phyloP scores from a whole-genome alignment of 2,888 invertebrate species.

The Oithona nana region DNA sequence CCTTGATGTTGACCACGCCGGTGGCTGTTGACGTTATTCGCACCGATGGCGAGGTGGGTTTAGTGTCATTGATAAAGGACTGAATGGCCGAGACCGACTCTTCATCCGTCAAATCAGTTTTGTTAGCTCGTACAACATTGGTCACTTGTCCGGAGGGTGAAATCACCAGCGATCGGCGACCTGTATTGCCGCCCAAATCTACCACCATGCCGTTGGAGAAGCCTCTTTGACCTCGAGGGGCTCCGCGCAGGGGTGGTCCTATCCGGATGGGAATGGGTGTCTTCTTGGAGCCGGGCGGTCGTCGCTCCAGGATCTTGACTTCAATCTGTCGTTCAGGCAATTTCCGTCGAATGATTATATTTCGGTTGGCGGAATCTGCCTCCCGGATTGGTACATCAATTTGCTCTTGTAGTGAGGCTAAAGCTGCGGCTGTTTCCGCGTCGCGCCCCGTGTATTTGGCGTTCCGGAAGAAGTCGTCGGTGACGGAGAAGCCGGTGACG shows the following conservation, averaged over 20 bases:
- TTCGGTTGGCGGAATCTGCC: neutral
- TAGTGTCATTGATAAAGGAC: constrained; percentile 9
- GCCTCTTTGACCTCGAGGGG: neutral
- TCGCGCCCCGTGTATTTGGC: neutral
- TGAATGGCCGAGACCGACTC: constrained; percentile 15
- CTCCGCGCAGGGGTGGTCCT: neutral
- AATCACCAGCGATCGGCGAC: neutral
- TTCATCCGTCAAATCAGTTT: neutral
- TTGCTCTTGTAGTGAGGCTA: neutral
- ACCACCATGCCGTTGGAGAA: neutral
- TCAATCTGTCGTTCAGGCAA: neutral
- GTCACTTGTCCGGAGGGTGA: neutral
- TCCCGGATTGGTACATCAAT: neutral
- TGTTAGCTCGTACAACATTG: neutral
- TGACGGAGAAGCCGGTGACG: constrained; percentile 3
- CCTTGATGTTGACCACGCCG: constrained; percentile 7
- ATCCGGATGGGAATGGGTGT: neutral
- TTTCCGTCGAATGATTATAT: neutral
- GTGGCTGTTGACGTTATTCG: constrained; percentile 4
- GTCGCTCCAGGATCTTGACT: neutral
- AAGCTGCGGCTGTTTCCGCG: neutral
- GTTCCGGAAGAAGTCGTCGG: neutral
- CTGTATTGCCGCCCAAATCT: neutral
- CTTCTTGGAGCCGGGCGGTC: neutral
- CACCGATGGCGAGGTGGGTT: neutral